phyloP scores from a whole-genome alignment of 2,113 vertebrate species.

The Hypomesus transpacificus region DNA sequence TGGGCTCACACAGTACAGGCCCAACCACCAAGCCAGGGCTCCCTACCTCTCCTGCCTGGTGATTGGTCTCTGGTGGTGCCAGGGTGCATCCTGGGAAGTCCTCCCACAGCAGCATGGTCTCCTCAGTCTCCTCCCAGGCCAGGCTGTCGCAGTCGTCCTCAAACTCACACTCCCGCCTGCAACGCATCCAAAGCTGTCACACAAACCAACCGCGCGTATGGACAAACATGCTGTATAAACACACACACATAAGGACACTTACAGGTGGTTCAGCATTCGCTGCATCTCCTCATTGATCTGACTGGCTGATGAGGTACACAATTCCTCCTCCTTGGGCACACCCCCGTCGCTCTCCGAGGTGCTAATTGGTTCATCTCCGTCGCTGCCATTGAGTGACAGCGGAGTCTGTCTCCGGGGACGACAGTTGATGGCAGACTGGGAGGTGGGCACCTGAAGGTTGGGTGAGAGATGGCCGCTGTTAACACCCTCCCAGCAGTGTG shows the following conservation, averaged over 20 bases:
- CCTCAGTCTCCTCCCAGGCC: conserved; percentile 97
- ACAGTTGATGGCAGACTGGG: conserved; percentile 64
- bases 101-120: conserved; percentile 95
- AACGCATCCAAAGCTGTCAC: background rate
- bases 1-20: no score
- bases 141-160: conserved; percentile 97
- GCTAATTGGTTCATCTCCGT: conserved; percentile 70
- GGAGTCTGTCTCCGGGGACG: conserved; percentile 67
- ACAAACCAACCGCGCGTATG: conserved; percentile 2
- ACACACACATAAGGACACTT: conserved; percentile 59
- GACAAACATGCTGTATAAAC: background rate
- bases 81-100: conserved; percentile 92
- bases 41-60: conserved; percentile 81
- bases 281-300: conserved; percentile 98
- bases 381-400: conserved; percentile 61
- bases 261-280: conserved; percentile 96
- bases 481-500: no score
- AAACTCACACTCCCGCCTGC: conserved; percentile 91
- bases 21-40: background rate
- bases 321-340: conserved; percentile 75
- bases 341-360: conserved; percentile 69
- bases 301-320: conserved; percentile 75
- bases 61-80: conserved; percentile 76
- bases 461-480: conserved; percentile 6
- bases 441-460: conserved; percentile 58